phyloP scores from a whole-genome alignment of 2,797 vertebrate genomes.

The Ceyx erithaca region DNA sequence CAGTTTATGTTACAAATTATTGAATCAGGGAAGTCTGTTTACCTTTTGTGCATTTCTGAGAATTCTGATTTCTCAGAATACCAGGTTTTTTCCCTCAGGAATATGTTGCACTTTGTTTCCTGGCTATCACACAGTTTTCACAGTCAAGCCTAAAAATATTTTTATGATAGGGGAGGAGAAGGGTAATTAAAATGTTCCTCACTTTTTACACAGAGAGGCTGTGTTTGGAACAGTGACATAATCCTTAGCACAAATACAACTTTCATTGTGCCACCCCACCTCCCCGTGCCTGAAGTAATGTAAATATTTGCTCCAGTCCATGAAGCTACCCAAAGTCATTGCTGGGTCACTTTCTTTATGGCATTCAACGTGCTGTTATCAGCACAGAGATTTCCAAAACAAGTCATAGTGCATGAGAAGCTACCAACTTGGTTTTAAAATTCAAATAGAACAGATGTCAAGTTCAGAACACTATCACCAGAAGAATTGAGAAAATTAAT shows the following conservation, averaged over 20 bases:
- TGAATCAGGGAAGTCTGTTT: not conserved
- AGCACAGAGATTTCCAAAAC: not conserved
- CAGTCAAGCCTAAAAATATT: conserved; percentile 57
- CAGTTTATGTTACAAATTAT: not conserved
- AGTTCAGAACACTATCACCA: not conserved
- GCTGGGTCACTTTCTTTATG: conserved; percentile 22
- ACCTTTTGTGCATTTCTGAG: not conserved
- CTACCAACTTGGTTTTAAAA: not conserved
- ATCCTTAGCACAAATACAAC: conserved; percentile 56
- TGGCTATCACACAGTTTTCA: conserved; percentile 14
- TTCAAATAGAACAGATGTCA: not conserved
- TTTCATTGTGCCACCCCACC: conserved; percentile 48
- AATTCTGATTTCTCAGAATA: not conserved
- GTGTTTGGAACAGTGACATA: conserved; percentile 43
- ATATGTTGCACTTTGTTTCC: conserved; percentile 30
- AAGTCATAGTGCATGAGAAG: not conserved
- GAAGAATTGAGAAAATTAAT: not conserved
- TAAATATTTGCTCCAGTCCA: conserved; percentile 70
- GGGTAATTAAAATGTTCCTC: conserved; percentile 45
- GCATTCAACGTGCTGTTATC: not conserved
- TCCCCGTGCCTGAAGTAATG: conserved; percentile 23
- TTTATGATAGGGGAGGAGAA: not conserved
- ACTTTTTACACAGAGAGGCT: conserved; percentile 24
- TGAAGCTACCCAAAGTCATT: conserved; percentile 27
- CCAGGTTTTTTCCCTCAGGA: not conserved